A percentile compares a stretch with the other conserved stretches of the same genome.
phyloP scores from a whole-genome alignment of 2,113 vertebrate species.

The Alethe castanea region DNA sequence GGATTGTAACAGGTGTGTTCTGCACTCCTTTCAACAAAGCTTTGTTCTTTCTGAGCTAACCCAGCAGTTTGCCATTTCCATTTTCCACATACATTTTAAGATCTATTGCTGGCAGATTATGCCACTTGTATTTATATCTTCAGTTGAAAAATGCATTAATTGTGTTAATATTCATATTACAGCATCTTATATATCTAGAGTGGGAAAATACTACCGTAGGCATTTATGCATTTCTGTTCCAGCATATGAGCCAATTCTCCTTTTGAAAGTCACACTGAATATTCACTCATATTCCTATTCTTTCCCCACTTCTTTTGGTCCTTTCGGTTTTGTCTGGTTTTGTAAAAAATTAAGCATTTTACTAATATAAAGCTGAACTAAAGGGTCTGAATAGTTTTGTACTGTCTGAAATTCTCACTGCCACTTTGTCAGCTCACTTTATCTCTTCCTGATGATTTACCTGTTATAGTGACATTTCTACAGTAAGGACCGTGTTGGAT shows the following conservation, averaged over 20 bases:
- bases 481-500: neutral
- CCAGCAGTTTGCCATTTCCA: neutral
- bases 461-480: neutral
- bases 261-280: neutral
- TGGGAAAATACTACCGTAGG: neutral
- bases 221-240: neutral
- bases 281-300: neutral
- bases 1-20: neutral
- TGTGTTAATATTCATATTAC: neutral
- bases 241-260: neutral
- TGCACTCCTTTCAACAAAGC: neutral
- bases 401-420: neutral
- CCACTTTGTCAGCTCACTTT: neutral
- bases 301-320: neutral
- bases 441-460: neutral
- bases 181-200: neutral
- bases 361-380: neutral
- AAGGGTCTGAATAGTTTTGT: neutral
- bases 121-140: neutral
- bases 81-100: neutral
- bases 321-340: neutral
- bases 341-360: neutral
- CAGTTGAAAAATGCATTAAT: neutral
- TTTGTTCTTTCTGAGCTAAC: neutral
- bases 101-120: neutral